A percentile compares a stretch with the other conserved stretches of the same genome.
Conservation (phyloP, 2,113 vertebrate species). For the Panthera uncia region DNA sequence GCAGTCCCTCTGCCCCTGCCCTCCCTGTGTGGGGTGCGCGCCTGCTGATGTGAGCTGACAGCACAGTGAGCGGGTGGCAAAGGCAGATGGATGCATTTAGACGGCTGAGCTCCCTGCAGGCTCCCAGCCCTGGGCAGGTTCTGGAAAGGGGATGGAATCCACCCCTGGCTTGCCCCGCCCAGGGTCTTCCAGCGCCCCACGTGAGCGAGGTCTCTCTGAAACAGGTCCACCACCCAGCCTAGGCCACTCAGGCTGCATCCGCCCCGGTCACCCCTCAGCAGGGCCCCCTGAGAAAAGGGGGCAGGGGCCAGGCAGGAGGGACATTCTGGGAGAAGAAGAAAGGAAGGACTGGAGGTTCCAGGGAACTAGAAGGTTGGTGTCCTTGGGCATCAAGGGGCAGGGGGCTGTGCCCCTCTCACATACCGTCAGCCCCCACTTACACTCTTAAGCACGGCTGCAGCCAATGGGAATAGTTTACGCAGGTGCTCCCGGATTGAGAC, state of each 20-base stretch:
- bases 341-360: background rate
- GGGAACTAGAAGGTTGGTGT: background rate
- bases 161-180: background rate
- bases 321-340: background rate
- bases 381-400: background rate
- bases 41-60: conserved; percentile 29
- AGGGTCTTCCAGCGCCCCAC: background rate
- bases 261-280: background rate
- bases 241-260: background rate
- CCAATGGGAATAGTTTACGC: background rate
- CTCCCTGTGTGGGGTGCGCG: fast-evolving
- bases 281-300: background rate
- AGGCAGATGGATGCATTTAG: background rate
- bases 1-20: background rate
- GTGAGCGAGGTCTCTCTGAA: background rate
- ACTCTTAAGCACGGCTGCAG: background rate
- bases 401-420: background rate
- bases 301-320: background rate
- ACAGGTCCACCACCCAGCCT: background rate
- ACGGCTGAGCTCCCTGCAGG: background rate
- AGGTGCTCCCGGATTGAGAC: background rate
- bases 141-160: background rate
- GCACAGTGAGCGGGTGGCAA: background rate
- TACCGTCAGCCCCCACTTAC: background rate
- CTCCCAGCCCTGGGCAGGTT: background rate